Base-by-base conservation (phyloP, 2,888 invertebrate species). In the Monoplex corrugatus region DNA sequence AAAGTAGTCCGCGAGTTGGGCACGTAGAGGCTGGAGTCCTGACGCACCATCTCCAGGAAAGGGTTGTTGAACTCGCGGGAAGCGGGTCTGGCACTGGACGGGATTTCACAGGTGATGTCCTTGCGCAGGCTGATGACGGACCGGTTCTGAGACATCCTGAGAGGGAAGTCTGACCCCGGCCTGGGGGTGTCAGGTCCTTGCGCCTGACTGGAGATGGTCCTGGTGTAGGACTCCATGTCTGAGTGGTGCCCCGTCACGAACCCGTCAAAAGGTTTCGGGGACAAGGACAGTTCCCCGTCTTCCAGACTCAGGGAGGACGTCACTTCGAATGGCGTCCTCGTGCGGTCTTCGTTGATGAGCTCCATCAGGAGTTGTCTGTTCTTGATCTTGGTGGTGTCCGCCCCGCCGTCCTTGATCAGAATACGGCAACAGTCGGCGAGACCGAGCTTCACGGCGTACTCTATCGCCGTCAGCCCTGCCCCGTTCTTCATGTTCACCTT, bases 341-440 rank as follows among this genome's bases (percentile, higher is more conserved):
- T 35, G 40, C 87, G 78, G 85, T 88, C 85, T 44, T 87, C 89
- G 87, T 89, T 86, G 72, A 87, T 57, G 32, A 90, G 63, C 32
- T 89, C 83, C 44, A 88, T 68, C 23, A 90, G 89, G 1, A 86
- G 45, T 6, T 87, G 89, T 13, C 80, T 63, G 68, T 89, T 90
- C 43, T 89, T 89, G 13, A 87, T 87, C 57, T 78, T 85, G n/a
- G 68, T 91, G 6, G 91, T 89, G 50, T 92, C 92, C 0, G 92
- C 93, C 13, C 90, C 91, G 8, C 93, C 93, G 68, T 93, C 92
- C 63, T 91, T 91, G 0, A 93, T 91, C 28, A 94, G 90, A 0
- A 93, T 91, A 84, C 92, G 92, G 89, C 94, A 93, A 82, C 93
- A 93, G 43, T 93, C 93, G 5, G 91, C 80, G 89, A 92, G 90